Evolutionary conservation across 1,140 invertebrate species (phyloP).

Genomic region (Drosophila seguyi): DNA sequence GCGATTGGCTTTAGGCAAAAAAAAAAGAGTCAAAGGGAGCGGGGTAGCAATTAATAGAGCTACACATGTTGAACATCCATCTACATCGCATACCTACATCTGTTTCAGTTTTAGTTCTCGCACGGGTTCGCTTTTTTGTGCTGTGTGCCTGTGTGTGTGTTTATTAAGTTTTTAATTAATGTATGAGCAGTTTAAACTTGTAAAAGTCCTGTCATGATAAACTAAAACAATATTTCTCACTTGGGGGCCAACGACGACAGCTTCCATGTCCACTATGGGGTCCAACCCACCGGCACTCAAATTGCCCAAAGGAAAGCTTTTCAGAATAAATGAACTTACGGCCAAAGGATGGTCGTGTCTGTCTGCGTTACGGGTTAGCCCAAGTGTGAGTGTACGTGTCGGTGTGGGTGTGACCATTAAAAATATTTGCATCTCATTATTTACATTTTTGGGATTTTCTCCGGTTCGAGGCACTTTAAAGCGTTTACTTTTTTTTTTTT

Average conservation of each 20-base stretch:
- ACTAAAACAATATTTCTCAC: conserved; percentile 84
- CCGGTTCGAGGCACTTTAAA: background rate
- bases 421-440: conserved; percentile 82
- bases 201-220: conserved; percentile 83
- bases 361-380: conserved; percentile 17
- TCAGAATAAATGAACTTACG: conserved; percentile 78
- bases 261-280: conserved; percentile 17
- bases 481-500: conserved; percentile 5
- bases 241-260: conserved; percentile 62
- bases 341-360: conserved; percentile 27
- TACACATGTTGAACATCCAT: conserved; percentile 49
- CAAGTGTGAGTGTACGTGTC: conserved; percentile 6
- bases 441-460: conserved; percentile 53
- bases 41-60: conserved; percentile 47
- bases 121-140: conserved; percentile 27
- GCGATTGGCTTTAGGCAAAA: conserved; percentile 19
- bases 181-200: conserved; percentile 84
- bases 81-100: conserved; percentile 35
- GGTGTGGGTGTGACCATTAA: conserved; percentile 62
- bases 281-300: conserved; percentile 24
- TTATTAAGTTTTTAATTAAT: conserved; percentile 84
- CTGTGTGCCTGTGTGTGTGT: conserved; percentile 54
- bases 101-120: conserved; percentile 41
- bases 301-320: conserved; percentile 60
- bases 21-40: conserved; percentile 1